Evolutionary conservation across 1,140 invertebrate species (phyloP), one percentile per base, ranked within the genome.

Genomic region (Cotesia glomerata): DNA sequence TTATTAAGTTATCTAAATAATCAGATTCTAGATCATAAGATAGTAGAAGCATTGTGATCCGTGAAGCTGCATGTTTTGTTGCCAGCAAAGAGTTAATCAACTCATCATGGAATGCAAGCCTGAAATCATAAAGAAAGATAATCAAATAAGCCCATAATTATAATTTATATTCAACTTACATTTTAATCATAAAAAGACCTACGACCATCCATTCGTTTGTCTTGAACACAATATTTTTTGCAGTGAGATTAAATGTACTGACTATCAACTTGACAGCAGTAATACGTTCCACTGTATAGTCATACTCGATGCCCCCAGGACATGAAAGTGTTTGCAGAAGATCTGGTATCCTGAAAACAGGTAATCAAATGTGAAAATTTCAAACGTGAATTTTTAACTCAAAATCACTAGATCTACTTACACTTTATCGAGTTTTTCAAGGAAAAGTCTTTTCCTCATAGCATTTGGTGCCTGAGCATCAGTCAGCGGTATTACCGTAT

Each of bases 201-300:
- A 88, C 80, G 4, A 89, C 77, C 77, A 81, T 87, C 85, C 85
- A 88, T 75, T 89, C 87, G 5, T 80, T 75, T 49, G 82, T 84
- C 77, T 84, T 86, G 52, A 88, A 83, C n/a, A 82, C 78, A 64
- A 89, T 85, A 76, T 89, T 89, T 62, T 78, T 75, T 45, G 88
- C 80, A 16, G 84, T 79, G 18, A 89, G 75, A 35, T 79, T 77
- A 75, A 89, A 88, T 26, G 87, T 89, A 18, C 75, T 76, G 36
- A 88, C 70, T 58, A 89, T 76, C 26, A 77, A 74, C 71, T 84
- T 85, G 26, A 87, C 63, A 34, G 71, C 77, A 35, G 68, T 69
- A 51, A 66, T 77, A 56, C 49, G 82, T 35, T 80, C 78, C 32
- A 69, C 74, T 16, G 72, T 76, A 65, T 80, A 83, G 51, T 49